Evolutionary conservation across 2,113 vertebrate genomes (phyloP), one percentile per base, ranked within the genome.

Genomic region (Oncorhynchus clarkii): DNA sequence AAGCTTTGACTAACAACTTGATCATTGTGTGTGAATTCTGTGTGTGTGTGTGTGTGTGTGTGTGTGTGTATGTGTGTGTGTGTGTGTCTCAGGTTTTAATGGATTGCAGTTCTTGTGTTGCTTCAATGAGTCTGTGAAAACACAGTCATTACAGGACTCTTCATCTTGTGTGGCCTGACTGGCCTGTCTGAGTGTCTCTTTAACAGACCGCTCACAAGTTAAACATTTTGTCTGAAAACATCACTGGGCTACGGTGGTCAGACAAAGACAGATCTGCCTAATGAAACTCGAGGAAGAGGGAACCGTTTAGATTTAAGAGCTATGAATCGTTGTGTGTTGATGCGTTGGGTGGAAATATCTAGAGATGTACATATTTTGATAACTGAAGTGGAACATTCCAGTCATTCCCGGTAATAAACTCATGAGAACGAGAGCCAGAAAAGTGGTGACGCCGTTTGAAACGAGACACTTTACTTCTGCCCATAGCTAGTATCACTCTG

Each of bases 351-450:
- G 14, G 78, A 88, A 75, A 81, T 87, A 86, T 71, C 78, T 75
- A 81, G 45, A 82, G 82, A 86, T 90, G 54, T 78, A 84, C 88
- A 89, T 91, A 86, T 89, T 92, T 88, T 88, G 85, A 91, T 89
- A 91, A 90, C 80, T 88, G 82, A 82, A 74, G 79, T 84, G 86
- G 88, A 91, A 88, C 89, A 92, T 92, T 92, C 90, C 87, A 70
- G 62, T 83, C 89, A 91, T 92, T 91, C 89, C 82, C 67, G 73
- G 76, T 72, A 80, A 73, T 85, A 86, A 87, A 89, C 83, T 80
- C 84, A 74, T 31, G 49, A 86, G 79, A 77, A 64, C 48, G 24
- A 73, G 72, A 67, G 75, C 68, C 70, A 78, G 59, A 24, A 39
- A 70, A 22, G 76, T 8, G 51, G 60, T 11, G 22, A 80, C 83